Evolutionary conservation across 1,140 invertebrate genomes (phyloP), one percentile per base, ranked within the genome.

Genomic region (Onthophagus taurus): DNA sequence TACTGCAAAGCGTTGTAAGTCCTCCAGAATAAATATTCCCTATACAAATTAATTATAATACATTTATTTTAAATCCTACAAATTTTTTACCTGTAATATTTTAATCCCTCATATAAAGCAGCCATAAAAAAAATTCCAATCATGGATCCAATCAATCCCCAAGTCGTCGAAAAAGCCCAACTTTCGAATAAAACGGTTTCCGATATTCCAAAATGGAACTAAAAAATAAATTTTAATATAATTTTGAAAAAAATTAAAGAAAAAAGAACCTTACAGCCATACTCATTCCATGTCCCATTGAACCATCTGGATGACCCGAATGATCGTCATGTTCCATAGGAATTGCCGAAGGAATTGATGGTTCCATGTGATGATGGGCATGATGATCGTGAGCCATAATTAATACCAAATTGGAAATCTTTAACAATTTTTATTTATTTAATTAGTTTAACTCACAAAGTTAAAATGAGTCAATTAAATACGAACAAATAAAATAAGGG

Each of bases 51-150:
- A 45, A 49, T 39, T 39, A 11, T 39, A 3, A 7, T 26, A 26
- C 24, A 26, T 26, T 26, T 26, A 7, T n/a, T 26, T 7, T n/a
- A n/a, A n/a, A 26, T 19, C 7, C n/a, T 20, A 18, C 16, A 34
- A 31, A 14, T 21, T 24, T 24, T 21, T 56, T 52, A 72, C 70
- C 75, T 78, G 57, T 87, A 91, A 67, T 89, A 91, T 66, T 95
- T 95, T 0, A 95, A 72, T 11, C 87, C 89, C 68, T 95, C 91
- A 61, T 94, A 95, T 12, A 93, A 68, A 7, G 87, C 72, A 0
- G 83, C 86, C 63, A 92, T 76, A 29, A 93, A 71, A 57, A 93
- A 84, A 26, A 94, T 85, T 19, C 80, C 86, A 31, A 93, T 72
- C 64, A 88, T 83, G 0, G 89, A 90, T 1, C 81, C 85, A 23